Conservation (phyloP, 2,797 vertebrate species). For the Tokudaia tokunoshimensis region DNA sequence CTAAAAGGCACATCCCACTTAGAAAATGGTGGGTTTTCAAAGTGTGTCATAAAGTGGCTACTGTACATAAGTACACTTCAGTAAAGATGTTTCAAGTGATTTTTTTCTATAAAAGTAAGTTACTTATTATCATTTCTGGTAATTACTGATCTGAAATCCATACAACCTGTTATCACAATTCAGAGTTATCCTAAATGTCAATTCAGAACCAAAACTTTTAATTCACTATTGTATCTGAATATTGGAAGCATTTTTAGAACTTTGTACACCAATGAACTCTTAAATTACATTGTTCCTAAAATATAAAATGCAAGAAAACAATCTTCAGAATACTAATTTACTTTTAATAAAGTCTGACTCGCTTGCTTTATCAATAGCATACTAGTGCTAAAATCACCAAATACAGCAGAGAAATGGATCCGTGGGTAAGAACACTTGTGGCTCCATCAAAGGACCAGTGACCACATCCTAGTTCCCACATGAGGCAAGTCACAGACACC, state of each 20-base stretch:
- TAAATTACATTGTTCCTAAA: slow-evolving; percentile 56
- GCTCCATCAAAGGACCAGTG: background rate
- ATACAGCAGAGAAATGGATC: background rate
- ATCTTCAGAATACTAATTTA: slow-evolving; percentile 53
- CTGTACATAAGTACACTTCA: background rate
- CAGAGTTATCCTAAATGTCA: background rate
- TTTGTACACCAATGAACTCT: background rate
- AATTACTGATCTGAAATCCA: slow-evolving; percentile 55
- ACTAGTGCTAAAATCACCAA: slow-evolving; percentile 19
- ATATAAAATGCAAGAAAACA: slow-evolving; percentile 39
- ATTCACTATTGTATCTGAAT: background rate
- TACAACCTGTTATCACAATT: background rate
- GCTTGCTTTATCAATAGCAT: slow-evolving; percentile 11
- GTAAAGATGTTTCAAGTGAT: slow-evolving; percentile 47
- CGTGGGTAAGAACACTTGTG: background rate
- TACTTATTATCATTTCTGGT: slow-evolving; percentile 35
- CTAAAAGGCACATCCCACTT: background rate
- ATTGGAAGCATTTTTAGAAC: slow-evolving; percentile 27
- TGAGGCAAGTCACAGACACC: background rate
- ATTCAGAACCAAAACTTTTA: slow-evolving; percentile 21
- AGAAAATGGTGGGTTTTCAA: background rate
- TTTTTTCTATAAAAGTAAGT: slow-evolving; percentile 29
- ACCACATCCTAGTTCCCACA: background rate
- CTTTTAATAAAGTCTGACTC: slow-evolving; percentile 42
- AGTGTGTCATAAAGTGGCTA: background rate